Evolutionary conservation across 2,888 invertebrate genomes (phyloP).

Genomic region (Epinotia bilunana): DNA sequence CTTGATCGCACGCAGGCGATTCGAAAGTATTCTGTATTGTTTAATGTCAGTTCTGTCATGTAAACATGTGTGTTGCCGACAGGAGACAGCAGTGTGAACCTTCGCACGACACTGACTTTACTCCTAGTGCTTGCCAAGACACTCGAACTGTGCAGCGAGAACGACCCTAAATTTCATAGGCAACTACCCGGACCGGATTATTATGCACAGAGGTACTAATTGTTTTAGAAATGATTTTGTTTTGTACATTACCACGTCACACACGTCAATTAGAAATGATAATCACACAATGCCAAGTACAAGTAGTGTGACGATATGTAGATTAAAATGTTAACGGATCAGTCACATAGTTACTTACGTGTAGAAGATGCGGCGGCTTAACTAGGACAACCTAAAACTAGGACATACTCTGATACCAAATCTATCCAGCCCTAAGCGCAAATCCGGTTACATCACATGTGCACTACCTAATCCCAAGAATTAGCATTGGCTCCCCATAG

Average conservation of each 20-base stretch:
- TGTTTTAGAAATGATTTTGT: neutral
- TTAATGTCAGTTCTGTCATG: neutral
- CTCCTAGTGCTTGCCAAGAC: constrained; percentile 66
- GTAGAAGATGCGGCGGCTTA: no score
- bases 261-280: no score
- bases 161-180: constrained; percentile 53
- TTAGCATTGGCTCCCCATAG: no score
- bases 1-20: no score
- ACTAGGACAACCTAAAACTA: no score
- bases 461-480: no score
- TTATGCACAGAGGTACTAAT: constrained; percentile 66
- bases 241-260: no score
- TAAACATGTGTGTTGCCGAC: constrained; percentile 20
- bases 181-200: constrained; percentile 64
- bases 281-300: no score
- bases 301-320: no score
- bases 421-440: neutral
- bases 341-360: no score
- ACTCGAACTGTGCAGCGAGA: constrained; percentile 54
- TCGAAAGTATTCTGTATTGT: no score
- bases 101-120: constrained; percentile 62
- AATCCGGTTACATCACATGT: neutral
- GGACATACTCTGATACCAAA: constrained; percentile 1
- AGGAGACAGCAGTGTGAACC: constrained; percentile 70
- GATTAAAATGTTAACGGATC: no score